phyloP scores from a whole-genome alignment of 2,113 vertebrate genomes.

The Entomyzon cyanotis region DNA sequence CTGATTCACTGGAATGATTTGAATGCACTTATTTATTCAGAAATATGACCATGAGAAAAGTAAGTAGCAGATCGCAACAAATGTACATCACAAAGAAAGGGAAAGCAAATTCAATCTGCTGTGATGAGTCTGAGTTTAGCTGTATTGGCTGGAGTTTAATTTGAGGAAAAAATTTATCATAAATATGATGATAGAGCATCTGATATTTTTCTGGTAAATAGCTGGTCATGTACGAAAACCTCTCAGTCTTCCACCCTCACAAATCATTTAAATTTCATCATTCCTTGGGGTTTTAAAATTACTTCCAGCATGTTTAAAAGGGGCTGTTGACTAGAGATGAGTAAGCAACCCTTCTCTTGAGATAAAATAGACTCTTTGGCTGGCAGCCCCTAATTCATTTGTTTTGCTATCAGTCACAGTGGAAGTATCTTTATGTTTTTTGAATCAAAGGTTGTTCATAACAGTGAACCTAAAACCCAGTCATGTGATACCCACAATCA shows the following conservation, averaged over 20 bases:
- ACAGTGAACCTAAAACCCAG: neutral
- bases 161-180: neutral
- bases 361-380: neutral
- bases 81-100: neutral
- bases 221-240: neutral
- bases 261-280: neutral
- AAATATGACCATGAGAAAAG: neutral
- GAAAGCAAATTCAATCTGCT: neutral
- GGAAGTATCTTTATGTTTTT: neutral
- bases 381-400: neutral
- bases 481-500: neutral
- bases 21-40: neutral
- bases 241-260: neutral
- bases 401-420: neutral
- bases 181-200: neutral
- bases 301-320: neutral
- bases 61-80: neutral
- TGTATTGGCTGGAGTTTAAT: neutral
- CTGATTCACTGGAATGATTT: neutral
- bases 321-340: neutral
- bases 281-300: slow-evolving; percentile 1
- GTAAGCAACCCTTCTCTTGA: neutral
- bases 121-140: neutral
- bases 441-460: neutral
- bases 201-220: slow-evolving; percentile 19